phyloP scores from a whole-genome alignment of 2,797 vertebrate genomes.

The Zalophus californianus region DNA sequence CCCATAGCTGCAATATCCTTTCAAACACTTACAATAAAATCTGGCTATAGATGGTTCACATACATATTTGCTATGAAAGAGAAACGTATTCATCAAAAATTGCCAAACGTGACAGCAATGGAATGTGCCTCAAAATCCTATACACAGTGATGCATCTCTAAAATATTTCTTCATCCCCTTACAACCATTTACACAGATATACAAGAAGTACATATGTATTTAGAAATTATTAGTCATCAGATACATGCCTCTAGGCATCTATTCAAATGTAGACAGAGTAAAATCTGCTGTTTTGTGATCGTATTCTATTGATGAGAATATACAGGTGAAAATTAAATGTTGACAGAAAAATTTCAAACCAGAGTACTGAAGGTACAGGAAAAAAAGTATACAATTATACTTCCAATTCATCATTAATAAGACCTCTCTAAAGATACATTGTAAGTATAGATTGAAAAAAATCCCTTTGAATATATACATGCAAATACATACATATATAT shows the following conservation, averaged over 20 bases:
- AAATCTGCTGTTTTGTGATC: background rate
- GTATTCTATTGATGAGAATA: background rate
- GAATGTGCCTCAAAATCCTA: background rate
- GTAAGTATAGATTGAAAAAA: background rate
- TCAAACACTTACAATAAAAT: constrained; percentile 45
- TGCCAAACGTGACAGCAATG: background rate
- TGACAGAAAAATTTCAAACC: background rate
- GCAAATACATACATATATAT: background rate
- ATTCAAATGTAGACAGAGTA: background rate
- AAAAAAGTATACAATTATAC: background rate
- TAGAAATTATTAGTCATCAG: constrained; percentile 8
- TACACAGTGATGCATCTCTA: background rate
- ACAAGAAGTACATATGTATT: background rate
- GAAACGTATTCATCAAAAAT: constrained; percentile 35
- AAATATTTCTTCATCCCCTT: background rate
- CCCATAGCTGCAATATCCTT: constrained; percentile 15
- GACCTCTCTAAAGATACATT: background rate
- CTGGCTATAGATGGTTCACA: background rate
- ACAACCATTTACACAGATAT: background rate
- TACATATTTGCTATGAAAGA: background rate
- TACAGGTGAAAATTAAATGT: background rate
- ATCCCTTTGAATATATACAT: background rate
- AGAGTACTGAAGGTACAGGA: background rate
- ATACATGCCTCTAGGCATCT: background rate
- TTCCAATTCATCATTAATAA: background rate